Evolutionary conservation across 2,113 vertebrate genomes (phyloP).

Genomic region (Catharus fuscescens): DNA sequence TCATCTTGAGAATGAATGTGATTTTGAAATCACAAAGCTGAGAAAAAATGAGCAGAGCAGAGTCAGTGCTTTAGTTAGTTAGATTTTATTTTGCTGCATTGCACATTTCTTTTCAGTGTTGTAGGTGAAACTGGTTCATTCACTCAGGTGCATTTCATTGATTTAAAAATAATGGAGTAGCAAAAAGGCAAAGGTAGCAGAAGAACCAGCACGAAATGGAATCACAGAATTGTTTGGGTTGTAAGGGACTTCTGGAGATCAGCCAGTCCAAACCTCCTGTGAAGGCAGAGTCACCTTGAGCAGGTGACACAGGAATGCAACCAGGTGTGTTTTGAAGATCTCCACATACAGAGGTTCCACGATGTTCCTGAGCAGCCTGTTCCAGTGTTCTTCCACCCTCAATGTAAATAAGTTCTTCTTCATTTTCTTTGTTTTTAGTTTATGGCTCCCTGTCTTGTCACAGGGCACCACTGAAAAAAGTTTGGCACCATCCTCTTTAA

Average conservation of each 20-base stretch:
- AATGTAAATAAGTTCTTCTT: rapidly evolving
- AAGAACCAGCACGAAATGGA: not conserved
- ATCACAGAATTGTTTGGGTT: not conserved
- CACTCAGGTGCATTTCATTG: not conserved
- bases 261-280: rapidly evolving
- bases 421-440: not conserved
- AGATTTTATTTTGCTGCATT: not conserved
- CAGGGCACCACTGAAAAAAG: not conserved
- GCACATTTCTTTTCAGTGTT: not conserved
- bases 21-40: not conserved
- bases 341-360: rapidly evolving
- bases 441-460: rapidly evolving
- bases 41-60: not conserved
- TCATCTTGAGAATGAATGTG: not conserved
- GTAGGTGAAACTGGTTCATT: not conserved
- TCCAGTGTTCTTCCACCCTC: not conserved
- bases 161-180: not conserved
- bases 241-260: not conserved
- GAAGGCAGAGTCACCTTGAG: not conserved
- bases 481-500: not conserved
- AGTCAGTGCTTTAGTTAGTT: not conserved
- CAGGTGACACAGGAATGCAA: rapidly evolving
- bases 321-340: not conserved
- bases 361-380: rapidly evolving
- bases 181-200: not conserved